Percentiles rank a stretch among this genome's conserved stretches.
These are phyloP conservation scores for Ivindomyrus marchei DNA, from an alignment of 2,113 vertebrate genomes.

Conservation along the genomic window DNA sequence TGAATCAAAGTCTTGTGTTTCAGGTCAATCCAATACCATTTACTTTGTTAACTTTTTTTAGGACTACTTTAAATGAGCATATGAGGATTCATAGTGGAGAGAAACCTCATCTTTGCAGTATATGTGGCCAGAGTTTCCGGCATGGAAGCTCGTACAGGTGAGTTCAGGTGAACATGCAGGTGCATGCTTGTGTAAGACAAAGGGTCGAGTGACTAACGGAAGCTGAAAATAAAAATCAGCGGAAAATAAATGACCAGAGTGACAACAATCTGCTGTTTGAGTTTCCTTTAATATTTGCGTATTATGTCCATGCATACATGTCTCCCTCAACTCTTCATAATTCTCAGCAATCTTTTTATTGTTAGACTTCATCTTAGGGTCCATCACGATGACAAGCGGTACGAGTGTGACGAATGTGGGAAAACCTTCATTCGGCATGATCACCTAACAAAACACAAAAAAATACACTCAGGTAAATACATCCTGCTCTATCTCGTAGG, in stretches of 20 bases:
- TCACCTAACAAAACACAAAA: slow-evolving; percentile 95
- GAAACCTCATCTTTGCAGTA: slow-evolving; percentile 94
- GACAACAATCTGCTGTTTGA: background rate
- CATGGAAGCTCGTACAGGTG: slow-evolving; percentile 97
- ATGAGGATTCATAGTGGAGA: slow-evolving; percentile 86
- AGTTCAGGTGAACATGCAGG: background rate
- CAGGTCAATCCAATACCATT: background rate
- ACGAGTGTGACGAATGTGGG: slow-evolving; percentile 94
- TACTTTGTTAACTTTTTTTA: slow-evolving; percentile 40
- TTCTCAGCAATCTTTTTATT: background rate
- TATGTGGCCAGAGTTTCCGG: slow-evolving; percentile 95
- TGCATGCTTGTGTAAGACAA: background rate
- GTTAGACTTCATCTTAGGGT: slow-evolving; percentile 86
- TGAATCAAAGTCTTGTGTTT: background rate
- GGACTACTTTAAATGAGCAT: slow-evolving; percentile 92
- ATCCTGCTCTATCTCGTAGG: background rate
- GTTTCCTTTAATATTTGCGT: background rate
- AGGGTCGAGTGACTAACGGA: background rate
- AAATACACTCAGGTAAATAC: slow-evolving; percentile 85
- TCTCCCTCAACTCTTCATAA: background rate
- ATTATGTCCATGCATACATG: background rate
- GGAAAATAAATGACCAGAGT: background rate
- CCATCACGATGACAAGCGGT: slow-evolving; percentile 94
- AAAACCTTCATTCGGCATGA: slow-evolving; percentile 97
- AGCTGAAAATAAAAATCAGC: background rate